Evolutionary conservation across 2,797 vertebrate genomes (phyloP).

Genomic region (Rhynchotus rufescens): DNA sequence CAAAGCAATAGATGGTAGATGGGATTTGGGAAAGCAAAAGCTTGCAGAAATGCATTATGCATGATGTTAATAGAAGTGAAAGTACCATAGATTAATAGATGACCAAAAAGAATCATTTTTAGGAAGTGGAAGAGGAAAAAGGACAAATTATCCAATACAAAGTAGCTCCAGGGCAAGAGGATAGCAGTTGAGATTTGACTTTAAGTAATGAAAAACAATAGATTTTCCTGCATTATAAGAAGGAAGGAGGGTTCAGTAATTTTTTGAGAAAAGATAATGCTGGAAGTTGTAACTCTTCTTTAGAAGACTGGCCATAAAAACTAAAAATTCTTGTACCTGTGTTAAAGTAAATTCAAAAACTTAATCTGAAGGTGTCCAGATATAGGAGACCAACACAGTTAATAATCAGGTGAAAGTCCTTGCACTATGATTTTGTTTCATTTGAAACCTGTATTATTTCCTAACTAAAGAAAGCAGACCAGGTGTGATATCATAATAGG

Average conservation of each 20-base stretch:
- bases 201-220: background rate
- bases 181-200: background rate
- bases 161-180: background rate
- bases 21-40: background rate
- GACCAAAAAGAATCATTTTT: background rate
- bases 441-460: background rate
- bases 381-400: background rate
- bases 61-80: background rate
- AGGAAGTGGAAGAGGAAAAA: background rate
- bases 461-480: background rate
- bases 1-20: background rate
- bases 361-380: background rate
- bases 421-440: background rate
- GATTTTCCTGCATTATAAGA: background rate
- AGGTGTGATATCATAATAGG: fast-evolving
- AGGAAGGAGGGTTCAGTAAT: background rate
- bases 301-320: background rate
- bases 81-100: background rate
- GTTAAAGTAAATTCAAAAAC: background rate
- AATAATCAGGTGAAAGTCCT: background rate
- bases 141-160: background rate
- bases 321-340: background rate
- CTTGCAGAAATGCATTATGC: background rate
- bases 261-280: background rate
- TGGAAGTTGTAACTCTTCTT: background rate